Evolutionary conservation across 2,888 invertebrate genomes (phyloP).

Genomic region (Graphium colonna): DNA sequence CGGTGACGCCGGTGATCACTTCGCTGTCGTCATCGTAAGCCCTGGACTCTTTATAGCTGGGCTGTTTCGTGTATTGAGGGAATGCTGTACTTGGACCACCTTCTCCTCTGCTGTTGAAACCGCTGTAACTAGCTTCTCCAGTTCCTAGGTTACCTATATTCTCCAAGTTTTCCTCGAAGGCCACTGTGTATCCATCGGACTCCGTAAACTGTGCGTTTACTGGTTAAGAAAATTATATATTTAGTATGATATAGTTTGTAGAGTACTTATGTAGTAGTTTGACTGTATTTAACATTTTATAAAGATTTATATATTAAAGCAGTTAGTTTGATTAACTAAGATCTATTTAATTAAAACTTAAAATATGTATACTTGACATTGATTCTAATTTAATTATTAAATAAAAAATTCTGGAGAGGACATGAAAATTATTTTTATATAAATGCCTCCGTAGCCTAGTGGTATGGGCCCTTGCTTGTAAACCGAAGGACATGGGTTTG

Average conservation of each 20-base stretch:
- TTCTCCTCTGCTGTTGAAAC: constrained; percentile 1
- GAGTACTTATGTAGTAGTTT: background rate
- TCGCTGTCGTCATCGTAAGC: constrained; percentile 19
- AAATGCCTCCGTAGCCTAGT: no score
- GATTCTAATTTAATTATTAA: no score
- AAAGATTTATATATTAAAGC: no score
- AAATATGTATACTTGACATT: no score
- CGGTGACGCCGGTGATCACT: constrained; percentile 19
- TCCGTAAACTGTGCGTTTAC: constrained; percentile 48
- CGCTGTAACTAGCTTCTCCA: constrained; percentile 4
- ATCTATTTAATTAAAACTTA: no score
- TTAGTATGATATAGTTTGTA: background rate
- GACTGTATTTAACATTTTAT: no score
- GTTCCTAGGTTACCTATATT: background rate
- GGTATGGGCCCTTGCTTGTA: no score
- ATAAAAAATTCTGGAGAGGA: no score
- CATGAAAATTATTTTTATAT: no score
- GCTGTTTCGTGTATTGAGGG: background rate
- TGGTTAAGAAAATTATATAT: constrained; percentile 29
- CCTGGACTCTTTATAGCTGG: background rate
- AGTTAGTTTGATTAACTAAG: no score
- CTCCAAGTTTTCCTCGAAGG: constrained; percentile 16
- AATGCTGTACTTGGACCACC: background rate
- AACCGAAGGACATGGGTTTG: no score
- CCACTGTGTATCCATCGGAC: constrained; percentile 25